Conservation (phyloP, 1,140 invertebrate species). For the Galendromus occidentalis region DNA sequence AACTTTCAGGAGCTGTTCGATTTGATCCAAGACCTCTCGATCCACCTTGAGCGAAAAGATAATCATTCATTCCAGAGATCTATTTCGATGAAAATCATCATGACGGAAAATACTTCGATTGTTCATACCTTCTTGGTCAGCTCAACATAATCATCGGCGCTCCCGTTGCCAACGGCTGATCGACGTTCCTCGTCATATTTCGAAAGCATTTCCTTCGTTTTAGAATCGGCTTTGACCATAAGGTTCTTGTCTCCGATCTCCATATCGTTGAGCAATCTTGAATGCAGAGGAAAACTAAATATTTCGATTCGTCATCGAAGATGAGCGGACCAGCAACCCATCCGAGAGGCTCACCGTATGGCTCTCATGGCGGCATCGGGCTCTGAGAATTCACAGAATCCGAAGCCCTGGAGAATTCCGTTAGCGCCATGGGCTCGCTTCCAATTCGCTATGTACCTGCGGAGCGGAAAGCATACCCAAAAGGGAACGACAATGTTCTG, state of each 20-base stretch:
- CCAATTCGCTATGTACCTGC: slow-evolving; percentile 43
- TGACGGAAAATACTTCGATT: neutral
- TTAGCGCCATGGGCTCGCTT: slow-evolving; percentile 72
- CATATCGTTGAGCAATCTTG: slow-evolving; percentile 68
- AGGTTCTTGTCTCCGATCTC: slow-evolving; percentile 79
- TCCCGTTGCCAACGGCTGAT: slow-evolving; percentile 22
- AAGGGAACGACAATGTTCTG: neutral
- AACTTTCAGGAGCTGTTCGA: slow-evolving; percentile 18
- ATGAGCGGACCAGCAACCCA: no score
- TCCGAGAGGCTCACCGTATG: slow-evolving; percentile 35
- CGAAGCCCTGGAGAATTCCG: slow-evolving; percentile 60
- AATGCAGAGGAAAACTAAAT: neutral
- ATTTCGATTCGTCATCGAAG: no score
- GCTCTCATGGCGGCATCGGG: slow-evolving; percentile 84
- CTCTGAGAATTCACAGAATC: slow-evolving; percentile 88
- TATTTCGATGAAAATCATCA: neutral
- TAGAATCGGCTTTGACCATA: slow-evolving; percentile 91
- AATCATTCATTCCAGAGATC: neutral
- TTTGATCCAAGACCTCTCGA: slow-evolving; percentile 16
- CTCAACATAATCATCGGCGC: neutral
- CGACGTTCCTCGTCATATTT: slow-evolving; percentile 50
- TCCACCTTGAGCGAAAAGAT: slow-evolving; percentile 5
- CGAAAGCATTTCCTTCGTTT: slow-evolving; percentile 79
- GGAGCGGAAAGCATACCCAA: neutral
- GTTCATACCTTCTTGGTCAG: neutral